Evolutionary conservation across 2,797 vertebrate genomes (phyloP).

Genomic region (Erpetoichthys calabaricus): DNA sequence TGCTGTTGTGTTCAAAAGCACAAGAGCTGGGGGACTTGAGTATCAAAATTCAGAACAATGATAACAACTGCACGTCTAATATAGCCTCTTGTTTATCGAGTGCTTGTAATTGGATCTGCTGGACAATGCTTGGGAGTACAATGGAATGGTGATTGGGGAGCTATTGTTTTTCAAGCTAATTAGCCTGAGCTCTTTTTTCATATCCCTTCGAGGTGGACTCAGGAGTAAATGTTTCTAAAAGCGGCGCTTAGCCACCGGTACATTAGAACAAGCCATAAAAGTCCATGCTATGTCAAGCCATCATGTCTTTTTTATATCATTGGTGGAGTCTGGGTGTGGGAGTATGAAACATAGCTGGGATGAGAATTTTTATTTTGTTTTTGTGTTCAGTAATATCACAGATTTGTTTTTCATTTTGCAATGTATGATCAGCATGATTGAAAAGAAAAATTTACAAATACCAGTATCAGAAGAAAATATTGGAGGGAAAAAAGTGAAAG

Average conservation of each 20-base stretch:
- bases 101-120: conserved; percentile 51
- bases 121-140: conserved; percentile 51
- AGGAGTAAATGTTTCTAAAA: conserved; percentile 49
- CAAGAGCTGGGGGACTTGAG: conserved; percentile 27
- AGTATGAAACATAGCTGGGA: too few relatives aligned
- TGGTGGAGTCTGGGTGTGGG: conserved; percentile 24
- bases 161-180: conserved; percentile 74
- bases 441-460: too few relatives aligned
- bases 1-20: conserved; percentile 22
- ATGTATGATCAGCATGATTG: too few relatives aligned
- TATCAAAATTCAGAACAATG: conserved; percentile 61
- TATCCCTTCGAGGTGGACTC: conserved; percentile 37
- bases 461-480: too few relatives aligned
- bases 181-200: conserved; percentile 38
- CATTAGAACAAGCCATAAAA: conserved; percentile 55
- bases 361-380: too few relatives aligned
- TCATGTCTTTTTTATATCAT: conserved; percentile 39
- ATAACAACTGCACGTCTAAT: conserved; percentile 67
- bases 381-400: too few relatives aligned
- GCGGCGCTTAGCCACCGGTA: conserved; percentile 36
- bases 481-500: too few relatives aligned
- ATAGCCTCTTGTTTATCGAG: conserved; percentile 62
- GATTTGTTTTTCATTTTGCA: too few relatives aligned
- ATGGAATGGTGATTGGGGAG: conserved; percentile 55
- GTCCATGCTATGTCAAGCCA: conserved; percentile 51